phyloP scores from a whole-genome alignment of 2,888 invertebrate genomes.

The Apotomis capreana region DNA sequence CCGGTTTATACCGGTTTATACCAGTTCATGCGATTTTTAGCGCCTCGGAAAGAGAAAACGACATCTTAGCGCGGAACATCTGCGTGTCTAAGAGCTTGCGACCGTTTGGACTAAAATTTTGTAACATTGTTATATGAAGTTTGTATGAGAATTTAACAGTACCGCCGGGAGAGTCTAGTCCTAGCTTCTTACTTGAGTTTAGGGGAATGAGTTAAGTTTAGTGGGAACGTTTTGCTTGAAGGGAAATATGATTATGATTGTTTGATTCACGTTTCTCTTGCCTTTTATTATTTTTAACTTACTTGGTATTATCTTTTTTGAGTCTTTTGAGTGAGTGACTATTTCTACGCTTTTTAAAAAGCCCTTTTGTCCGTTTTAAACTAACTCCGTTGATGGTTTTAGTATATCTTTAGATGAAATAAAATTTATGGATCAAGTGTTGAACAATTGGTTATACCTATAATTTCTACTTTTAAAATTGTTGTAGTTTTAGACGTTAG shows the following conservation, averaged over 20 bases:
- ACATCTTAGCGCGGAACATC: constrained; percentile 59
- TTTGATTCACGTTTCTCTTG: neutral
- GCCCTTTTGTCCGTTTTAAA: too few relatives aligned
- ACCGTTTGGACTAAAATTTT: constrained; percentile 47
- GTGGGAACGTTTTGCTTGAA: constrained; percentile 16
- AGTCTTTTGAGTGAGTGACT: too few relatives aligned
- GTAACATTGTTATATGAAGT: constrained; percentile 44
- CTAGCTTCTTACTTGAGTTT: constrained; percentile 17
- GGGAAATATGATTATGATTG: neutral
- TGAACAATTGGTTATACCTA: too few relatives aligned
- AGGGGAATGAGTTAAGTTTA: constrained; percentile 28
- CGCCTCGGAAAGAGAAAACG: constrained; percentile 70
- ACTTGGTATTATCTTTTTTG: too few relatives aligned
- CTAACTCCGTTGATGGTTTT: too few relatives aligned
- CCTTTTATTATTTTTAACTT: too few relatives aligned
- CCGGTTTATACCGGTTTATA: constrained; percentile 67
- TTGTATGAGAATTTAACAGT: constrained; percentile 26
- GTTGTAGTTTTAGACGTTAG: too few relatives aligned
- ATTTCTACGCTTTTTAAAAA: too few relatives aligned
- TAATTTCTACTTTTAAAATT: too few relatives aligned
- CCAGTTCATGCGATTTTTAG: constrained; percentile 79
- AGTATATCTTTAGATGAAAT: too few relatives aligned
- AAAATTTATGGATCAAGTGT: too few relatives aligned
- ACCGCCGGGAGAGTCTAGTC: constrained; percentile 15
- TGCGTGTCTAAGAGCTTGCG: constrained; percentile 52